Percentiles rank a stretch among this genome's conserved stretches.
These are phyloP conservation scores for Channa maculata DNA, from an alignment of 2,113 vertebrate genomes.

Conservation along the genomic window DNA sequence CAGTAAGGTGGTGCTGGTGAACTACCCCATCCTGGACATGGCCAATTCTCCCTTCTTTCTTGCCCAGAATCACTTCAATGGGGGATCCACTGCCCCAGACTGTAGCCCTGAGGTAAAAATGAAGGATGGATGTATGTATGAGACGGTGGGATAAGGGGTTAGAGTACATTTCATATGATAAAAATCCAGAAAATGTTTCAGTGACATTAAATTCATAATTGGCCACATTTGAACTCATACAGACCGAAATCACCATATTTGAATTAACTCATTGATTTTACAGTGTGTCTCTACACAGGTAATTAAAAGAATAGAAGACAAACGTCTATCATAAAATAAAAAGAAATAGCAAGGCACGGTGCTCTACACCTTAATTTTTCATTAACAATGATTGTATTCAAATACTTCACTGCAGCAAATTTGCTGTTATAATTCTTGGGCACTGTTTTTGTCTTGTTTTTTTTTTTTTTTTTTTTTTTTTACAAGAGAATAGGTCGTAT, in stretches of 20 bases:
- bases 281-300: background rate
- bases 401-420: conserved; percentile 26
- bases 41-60: conserved; percentile 88
- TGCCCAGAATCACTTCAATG: conserved; percentile 88
- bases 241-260: background rate
- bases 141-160: background rate
- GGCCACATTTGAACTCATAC: background rate
- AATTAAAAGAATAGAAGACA: conserved; percentile 16
- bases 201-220: too few relatives aligned
- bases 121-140: conserved; percentile 5
- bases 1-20: conserved; percentile 93
- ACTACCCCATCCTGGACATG: conserved; percentile 92
- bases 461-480: background rate
- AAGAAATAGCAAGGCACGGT: background rate
- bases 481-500: conserved; percentile 42
- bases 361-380: conserved; percentile 42
- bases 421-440: conserved; percentile 4
- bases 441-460: too few relatives aligned
- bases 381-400: conserved; percentile 52
- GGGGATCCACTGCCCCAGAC: conserved; percentile 83
- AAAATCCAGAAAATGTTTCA: too few relatives aligned
- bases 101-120: conserved; percentile 87
- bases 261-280: too few relatives aligned
- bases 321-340: background rate
- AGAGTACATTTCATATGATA: background rate